Evolutionary conservation across 1,140 invertebrate genomes (phyloP).

Genomic region (Drosophila carrolli): DNA sequence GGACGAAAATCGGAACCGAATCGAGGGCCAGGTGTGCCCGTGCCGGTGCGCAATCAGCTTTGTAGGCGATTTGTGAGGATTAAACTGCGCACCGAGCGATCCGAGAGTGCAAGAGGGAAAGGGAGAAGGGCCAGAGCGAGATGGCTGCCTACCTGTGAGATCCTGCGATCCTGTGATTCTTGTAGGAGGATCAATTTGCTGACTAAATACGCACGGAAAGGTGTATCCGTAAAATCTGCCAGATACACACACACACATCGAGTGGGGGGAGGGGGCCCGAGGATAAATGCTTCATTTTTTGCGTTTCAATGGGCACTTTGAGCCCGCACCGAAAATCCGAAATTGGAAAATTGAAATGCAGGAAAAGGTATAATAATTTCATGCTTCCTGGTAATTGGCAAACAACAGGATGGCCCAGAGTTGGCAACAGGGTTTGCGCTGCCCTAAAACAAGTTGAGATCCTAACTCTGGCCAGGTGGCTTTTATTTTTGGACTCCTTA

Average conservation of each 20-base stretch:
- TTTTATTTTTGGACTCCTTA: background rate
- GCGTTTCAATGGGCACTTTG: slow-evolving; percentile 77
- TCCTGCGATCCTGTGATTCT: slow-evolving; percentile 16
- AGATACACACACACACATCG: slow-evolving; percentile 49
- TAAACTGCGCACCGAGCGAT: slow-evolving; percentile 70
- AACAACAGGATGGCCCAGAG: slow-evolving; percentile 45
- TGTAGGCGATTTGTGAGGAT: slow-evolving; percentile 83
- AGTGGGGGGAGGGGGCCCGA: background rate
- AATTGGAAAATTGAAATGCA: slow-evolving; percentile 75
- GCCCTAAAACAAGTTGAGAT: slow-evolving; percentile 58
- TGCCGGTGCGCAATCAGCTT: slow-evolving; percentile 81
- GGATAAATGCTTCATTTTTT: slow-evolving; percentile 77
- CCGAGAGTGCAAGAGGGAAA: background rate
- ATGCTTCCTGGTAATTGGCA: slow-evolving; percentile 78
- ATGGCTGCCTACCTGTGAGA: slow-evolving; percentile 63
- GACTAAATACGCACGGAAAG: slow-evolving; percentile 77
- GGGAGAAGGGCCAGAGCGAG: slow-evolving; percentile 14
- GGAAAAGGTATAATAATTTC: slow-evolving; percentile 62
- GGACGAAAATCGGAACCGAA: slow-evolving; percentile 22
- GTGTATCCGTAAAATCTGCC: slow-evolving; percentile 79
- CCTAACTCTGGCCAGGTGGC: slow-evolving; percentile 59
- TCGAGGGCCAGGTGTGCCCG: slow-evolving; percentile 63
- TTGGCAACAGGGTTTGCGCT: slow-evolving; percentile 49
- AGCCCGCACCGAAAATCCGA: slow-evolving; percentile 57
- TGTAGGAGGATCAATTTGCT: slow-evolving; percentile 81